Base-by-base conservation (phyloP, 2,888 invertebrate genomes). In the Sinelater perroti region DNA sequence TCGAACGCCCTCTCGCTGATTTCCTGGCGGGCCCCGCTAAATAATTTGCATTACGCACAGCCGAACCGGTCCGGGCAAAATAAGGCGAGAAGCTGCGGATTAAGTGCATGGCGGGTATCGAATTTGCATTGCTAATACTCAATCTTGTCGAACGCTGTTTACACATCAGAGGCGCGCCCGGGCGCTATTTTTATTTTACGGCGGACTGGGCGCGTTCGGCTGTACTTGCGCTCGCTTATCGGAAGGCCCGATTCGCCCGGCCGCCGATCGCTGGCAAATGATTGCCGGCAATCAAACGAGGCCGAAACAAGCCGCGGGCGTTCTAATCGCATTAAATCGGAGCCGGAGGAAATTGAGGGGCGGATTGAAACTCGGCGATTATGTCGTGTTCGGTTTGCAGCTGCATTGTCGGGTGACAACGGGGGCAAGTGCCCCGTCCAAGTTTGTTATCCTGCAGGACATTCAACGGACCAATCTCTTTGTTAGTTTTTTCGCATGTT, bases 101-200 rank as follows among this genome's bases (percentile, higher is more conserved):
- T 38, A 38, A 38, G 38, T 38, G 38, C 38, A 38, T 38, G 38
- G 18, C 18, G 38, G 38, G 20, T 38, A 38, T 38, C 38, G 20
- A 20, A 44, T 44, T 44, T 44, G 44, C 44, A 44, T 44, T 44
- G 44, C 44, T 44, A 44, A 44, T 44, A 44, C 28, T 17, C 17
- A 17, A 10, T 28, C 38, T 20, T 18, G 18, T 38, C 38, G 21
- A 20, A 7, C 38, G 5, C 18, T 38, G 38, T 38, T 20, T 38
- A 38, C 38, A 20, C 21, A 20, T 38, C 38, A 38, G 20, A 11
- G 20, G 20, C 18, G 20, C 21, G 20, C 21, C 21, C 3, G 38
- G 20, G 20, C 11, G 38, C 17, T 35, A 3, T 11, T 2, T 4
- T 35, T 35, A 14, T 35, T 35, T 35, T 8, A 31, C 13, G 3